A percentile compares a stretch with the other conserved stretches of the same genome.
Conservation (phyloP, 2,113 vertebrate genomes). For the Dromaius novaehollandiae region DNA sequence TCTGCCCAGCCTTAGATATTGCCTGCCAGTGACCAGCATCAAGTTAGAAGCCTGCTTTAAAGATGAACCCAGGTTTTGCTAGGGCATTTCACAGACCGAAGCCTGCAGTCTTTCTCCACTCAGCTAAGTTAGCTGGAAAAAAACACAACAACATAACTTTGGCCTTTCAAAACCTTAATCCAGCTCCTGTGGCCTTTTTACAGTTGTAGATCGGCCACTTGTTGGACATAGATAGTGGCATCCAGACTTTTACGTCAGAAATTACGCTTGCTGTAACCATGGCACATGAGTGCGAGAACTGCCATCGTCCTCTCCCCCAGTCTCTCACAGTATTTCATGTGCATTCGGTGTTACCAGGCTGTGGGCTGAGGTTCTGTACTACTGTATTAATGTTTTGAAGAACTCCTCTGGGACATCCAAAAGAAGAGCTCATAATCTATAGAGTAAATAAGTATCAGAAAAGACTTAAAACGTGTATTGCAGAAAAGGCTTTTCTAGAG, state of each 20-base stretch:
- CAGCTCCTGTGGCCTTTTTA: neutral
- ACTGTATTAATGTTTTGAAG: neutral
- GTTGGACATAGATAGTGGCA: neutral
- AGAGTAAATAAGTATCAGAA: neutral
- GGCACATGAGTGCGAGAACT: neutral
- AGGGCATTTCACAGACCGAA: neutral
- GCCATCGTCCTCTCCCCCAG: neutral
- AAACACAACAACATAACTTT: neutral
- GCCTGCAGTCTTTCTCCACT: neutral
- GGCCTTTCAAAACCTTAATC: neutral
- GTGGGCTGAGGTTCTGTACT: neutral
- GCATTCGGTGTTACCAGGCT: neutral
- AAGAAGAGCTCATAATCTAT: neutral
- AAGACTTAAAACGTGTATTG: neutral
- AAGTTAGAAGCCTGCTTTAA: neutral
- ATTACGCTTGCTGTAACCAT: neutral
- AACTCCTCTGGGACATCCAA: neutral
- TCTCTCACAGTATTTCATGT: neutral
- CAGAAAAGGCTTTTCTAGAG: neutral
- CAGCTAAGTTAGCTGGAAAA: neutral
- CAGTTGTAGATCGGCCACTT: neutral
- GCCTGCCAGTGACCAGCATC: neutral
- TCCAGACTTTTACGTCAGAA: neutral
- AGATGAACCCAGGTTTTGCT: neutral
- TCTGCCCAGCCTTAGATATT: neutral